Evolutionary conservation across 2,113 vertebrate genomes (phyloP).

Genomic region (Erinaceus europaeus): DNA sequence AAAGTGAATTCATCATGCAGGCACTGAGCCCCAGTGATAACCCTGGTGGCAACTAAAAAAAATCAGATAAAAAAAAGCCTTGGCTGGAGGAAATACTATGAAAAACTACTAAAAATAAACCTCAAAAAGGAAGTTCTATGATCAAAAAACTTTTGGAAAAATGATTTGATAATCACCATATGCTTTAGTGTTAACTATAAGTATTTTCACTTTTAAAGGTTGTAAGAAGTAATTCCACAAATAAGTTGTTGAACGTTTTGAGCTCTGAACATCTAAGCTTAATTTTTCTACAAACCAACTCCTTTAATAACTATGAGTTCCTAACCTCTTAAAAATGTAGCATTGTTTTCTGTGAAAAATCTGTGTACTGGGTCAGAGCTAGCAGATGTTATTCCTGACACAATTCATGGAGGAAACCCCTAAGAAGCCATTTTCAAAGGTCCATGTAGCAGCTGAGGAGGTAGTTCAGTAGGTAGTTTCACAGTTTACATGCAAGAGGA

Average conservation of each 20-base stretch:
- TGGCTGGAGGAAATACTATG: no score
- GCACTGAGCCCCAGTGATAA: no score
- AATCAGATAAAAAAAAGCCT: no score
- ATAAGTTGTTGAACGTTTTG: neutral
- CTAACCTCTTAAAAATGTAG: neutral
- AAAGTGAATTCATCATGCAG: no score
- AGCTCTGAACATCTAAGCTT: neutral
- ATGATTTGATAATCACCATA: neutral
- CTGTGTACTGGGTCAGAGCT: neutral
- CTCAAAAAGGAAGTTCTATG: neutral
- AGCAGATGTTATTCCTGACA: constrained; percentile 11
- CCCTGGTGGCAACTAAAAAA: no score
- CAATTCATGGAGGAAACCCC: neutral
- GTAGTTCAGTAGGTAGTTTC: no score
- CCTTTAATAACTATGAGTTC: neutral
- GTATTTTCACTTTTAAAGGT: neutral
- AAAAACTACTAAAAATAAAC: no score
- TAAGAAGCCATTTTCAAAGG: constrained; percentile 38
- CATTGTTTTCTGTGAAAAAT: neutral
- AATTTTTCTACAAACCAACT: neutral
- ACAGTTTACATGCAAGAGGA: no score
- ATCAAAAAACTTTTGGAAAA: constrained; percentile 9
- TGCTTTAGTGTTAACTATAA: neutral
- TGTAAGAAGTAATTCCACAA: constrained; percentile 20
- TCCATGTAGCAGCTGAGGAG: neutral